Conservation (phyloP, 2,113 vertebrate genomes). For the Girardinichthys multiradiatus region DNA sequence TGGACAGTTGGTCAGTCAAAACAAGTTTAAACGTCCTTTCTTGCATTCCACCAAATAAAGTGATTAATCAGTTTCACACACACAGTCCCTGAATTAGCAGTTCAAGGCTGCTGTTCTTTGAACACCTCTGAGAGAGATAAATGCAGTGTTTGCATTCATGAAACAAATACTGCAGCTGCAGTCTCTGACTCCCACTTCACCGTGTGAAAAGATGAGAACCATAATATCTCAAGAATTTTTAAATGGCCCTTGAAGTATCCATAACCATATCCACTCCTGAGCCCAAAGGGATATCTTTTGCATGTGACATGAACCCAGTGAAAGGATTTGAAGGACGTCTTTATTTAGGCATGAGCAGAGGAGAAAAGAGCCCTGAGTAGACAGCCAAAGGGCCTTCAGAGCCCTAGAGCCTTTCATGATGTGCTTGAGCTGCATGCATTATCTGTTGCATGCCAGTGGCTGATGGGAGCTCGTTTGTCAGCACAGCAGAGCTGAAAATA, state of each 20-base stretch:
- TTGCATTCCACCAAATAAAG: background rate
- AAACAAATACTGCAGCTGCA: conserved; percentile 44
- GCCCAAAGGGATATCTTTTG: conserved; percentile 32
- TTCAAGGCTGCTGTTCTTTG: background rate
- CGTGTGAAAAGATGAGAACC: conserved; percentile 27
- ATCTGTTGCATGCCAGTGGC: conserved; percentile 63
- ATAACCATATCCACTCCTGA: conserved; percentile 44
- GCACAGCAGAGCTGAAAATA: conserved; percentile 43
- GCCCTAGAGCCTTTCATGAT: conserved; percentile 54
- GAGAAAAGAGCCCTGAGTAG: conserved; percentile 41
- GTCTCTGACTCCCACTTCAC: conserved; percentile 23
- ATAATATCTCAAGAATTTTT: conserved; percentile 57
- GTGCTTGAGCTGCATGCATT: conserved; percentile 65
- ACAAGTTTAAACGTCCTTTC: background rate
- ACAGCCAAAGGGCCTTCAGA: conserved; percentile 34
- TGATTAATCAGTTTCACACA: background rate
- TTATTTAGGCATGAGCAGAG: conserved; percentile 56
- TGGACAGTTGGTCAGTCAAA: background rate
- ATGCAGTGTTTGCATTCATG: background rate
- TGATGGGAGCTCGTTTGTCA: conserved; percentile 63
- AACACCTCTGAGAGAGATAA: conserved; percentile 24
- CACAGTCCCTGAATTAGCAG: background rate
- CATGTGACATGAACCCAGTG: conserved; percentile 44
- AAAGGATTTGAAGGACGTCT: conserved; percentile 62
- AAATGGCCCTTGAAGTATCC: conserved; percentile 62